phyloP scores from a whole-genome alignment of 2,113 vertebrate species.

The Oxyruncus cristatus region DNA sequence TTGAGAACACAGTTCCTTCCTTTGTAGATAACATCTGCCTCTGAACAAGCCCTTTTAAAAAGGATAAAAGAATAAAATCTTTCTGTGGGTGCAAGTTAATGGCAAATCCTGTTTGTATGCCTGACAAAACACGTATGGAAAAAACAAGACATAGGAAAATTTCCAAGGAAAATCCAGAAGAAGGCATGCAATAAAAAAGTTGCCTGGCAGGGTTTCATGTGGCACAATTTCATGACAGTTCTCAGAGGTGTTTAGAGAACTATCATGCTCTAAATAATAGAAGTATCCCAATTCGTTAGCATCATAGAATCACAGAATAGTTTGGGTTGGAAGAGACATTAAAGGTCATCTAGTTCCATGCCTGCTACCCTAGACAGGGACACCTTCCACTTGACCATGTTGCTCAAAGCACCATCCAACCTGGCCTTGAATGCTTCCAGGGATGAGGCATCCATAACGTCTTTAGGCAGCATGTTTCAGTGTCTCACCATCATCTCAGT shows the following conservation, averaged over 20 bases:
- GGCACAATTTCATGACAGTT: too few species aligned
- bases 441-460: not conserved
- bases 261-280: not conserved
- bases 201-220: not conserved
- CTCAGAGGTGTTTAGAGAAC: not conserved
- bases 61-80: accelerated
- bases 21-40: not conserved
- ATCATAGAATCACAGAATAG: not conserved
- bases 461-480: not conserved
- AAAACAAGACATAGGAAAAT: not conserved
- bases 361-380: not conserved
- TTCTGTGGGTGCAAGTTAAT: not conserved
- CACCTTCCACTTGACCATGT: not conserved
- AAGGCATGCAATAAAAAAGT: not conserved
- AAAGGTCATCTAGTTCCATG: not conserved
- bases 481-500: not conserved
- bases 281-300: not conserved
- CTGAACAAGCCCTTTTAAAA: not conserved
- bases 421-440: not conserved
- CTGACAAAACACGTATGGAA: not conserved
- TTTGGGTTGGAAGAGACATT: not conserved
- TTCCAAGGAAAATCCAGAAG: not conserved
- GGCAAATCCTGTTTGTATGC: not conserved
- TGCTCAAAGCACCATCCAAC: not conserved
- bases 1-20: not conserved